A percentile compares a stretch with the other conserved stretches of the same genome.
phyloP scores from a whole-genome alignment of 1,140 invertebrate species.

The Frieseomelitta varia region DNA sequence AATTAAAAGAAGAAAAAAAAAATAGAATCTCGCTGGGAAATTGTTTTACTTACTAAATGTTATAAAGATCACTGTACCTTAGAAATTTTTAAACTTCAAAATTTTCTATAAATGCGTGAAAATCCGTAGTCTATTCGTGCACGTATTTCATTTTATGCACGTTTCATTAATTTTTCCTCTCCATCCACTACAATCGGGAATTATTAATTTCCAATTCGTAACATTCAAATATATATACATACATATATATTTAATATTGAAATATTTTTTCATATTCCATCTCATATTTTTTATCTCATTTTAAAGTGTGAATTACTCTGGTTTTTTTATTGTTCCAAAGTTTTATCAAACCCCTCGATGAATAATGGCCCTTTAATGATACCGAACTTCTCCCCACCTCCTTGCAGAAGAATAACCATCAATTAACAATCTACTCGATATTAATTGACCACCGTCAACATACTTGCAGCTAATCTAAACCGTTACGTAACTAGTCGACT shows the following conservation, averaged over 20 bases:
- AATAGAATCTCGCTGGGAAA: no score
- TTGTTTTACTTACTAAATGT: background rate
- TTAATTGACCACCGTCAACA: constrained; percentile 23
- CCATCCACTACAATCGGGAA: no score
- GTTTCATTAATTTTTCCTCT: no score
- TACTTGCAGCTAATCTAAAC: background rate
- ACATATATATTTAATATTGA: no score
- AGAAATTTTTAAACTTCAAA: no score
- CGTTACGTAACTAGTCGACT: background rate
- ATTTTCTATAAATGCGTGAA: no score
- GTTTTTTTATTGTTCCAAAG: background rate
- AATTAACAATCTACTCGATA: constrained; percentile 5
- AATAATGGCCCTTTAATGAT: background rate
- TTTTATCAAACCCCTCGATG: background rate
- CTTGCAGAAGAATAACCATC: background rate
- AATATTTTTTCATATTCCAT: background rate
- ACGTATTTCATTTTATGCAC: no score
- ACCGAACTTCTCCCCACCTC: background rate
- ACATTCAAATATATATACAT: no score
- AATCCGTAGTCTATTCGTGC: no score
- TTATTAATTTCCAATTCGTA: no score
- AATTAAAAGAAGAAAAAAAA: no score
- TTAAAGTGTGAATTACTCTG: background rate
- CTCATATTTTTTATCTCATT: background rate
- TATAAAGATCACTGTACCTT: background rate